phyloP scores from a whole-genome alignment of 2,888 invertebrate genomes.

The Brenthis daphne region DNA sequence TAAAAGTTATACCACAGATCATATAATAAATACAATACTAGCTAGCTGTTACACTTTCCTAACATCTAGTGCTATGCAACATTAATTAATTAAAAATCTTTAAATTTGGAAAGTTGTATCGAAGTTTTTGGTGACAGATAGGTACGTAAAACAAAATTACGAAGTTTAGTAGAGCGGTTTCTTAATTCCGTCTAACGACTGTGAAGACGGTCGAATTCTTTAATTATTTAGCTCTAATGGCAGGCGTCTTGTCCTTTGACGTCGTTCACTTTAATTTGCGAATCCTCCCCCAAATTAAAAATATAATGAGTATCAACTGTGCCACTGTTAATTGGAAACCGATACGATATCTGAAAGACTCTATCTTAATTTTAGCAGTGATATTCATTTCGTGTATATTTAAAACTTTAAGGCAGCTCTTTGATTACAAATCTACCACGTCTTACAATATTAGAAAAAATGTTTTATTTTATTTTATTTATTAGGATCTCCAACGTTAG shows the following conservation, averaged over 20 bases:
- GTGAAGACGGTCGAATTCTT: constrained; percentile 78
- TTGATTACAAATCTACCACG: background rate
- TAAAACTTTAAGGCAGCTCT: background rate
- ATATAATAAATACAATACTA: no score
- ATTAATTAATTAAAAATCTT: constrained; percentile 6
- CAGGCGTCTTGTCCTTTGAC: constrained; percentile 79
- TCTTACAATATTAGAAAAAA: background rate
- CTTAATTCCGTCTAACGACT: constrained; percentile 75
- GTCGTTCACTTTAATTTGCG: constrained; percentile 77
- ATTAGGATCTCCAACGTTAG: no score
- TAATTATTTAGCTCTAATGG: constrained; percentile 82
- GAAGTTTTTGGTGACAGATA: constrained; percentile 25
- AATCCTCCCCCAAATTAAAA: constrained; percentile 82
- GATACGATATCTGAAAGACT: constrained; percentile 60
- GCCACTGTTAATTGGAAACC: constrained; percentile 80
- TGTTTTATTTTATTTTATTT: no score
- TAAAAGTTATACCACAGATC: background rate
- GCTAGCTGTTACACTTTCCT: background rate
- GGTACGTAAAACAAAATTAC: constrained; percentile 70
- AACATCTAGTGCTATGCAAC: background rate
- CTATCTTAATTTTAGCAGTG: constrained; percentile 23
- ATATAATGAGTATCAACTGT: constrained; percentile 80
- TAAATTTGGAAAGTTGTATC: constrained; percentile 12
- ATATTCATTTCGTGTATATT: constrained; percentile 20
- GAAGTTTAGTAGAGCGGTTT: constrained; percentile 64